Evolutionary conservation across 2,888 invertebrate genomes (phyloP), one percentile per base, ranked within the genome.

Genomic region (Pseudococcus jackbeardsleyi): DNA sequence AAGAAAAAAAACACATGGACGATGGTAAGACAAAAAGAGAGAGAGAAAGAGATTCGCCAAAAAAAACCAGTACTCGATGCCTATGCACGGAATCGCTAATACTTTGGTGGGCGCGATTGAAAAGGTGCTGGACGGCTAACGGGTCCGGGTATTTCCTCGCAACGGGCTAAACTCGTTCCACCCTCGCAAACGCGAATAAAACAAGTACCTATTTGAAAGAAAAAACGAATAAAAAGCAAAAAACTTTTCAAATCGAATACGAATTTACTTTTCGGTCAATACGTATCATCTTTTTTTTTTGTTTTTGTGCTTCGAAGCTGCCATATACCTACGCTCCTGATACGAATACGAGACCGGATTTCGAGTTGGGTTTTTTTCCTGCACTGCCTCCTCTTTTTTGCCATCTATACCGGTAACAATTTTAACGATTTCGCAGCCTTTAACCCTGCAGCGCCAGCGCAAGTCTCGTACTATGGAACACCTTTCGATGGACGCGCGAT

Each of bases 81-180:
- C 26, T 33, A 33, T 33, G 26, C 3, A 33, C 26, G 26, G 26
- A 33, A 33, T 50, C 50, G 59, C 59, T 17, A 54, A 33, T 33
- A 33, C 26, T 50, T 50, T 50, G 19, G 59, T 19, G 59, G 12
- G 22, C 33, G 68, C 68, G 33, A 72, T 72, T 72, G 33, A 72
- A 72, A 79, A 42, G 79, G 33, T 79, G 79, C 79, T 42, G 46
- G n/a, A n/a, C 33, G 26, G 17, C 15, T 42, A 79, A 79, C 42
- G 79, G n/a, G 79, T 79, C 19, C n/a, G 7, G 19, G 79, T 42
- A 42, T 39, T 79, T 79, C 42, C 42, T 11, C 79, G 79, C n/a
- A 79, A 79, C 79, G 79, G n/a, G 79, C 79, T n/a, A 42, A 79
- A 79, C 79, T 79, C 15, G 79, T 79, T 79, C 79, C 79, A 79